phyloP scores from a whole-genome alignment of 2,888 invertebrate species.

The Trypoxylon attenuatum region DNA sequence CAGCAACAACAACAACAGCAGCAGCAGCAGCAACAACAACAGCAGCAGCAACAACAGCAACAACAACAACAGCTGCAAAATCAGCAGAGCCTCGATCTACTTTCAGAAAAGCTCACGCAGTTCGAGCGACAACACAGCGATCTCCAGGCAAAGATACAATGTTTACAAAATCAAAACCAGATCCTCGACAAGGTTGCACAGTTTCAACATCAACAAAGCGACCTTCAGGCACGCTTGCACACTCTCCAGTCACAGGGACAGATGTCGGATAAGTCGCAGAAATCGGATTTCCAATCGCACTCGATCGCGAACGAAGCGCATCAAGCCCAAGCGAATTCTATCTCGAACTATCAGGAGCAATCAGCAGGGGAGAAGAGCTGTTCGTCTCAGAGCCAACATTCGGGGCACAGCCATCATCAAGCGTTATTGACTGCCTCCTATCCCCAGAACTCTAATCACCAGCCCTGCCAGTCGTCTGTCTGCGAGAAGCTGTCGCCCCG shows the following conservation, averaged over 20 bases:
- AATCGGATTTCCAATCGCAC: constrained; percentile 55
- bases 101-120: constrained; percentile 70
- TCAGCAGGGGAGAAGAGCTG: constrained; percentile 47
- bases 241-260: constrained; percentile 64
- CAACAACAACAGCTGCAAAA: constrained; percentile 63
- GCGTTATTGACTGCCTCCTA: constrained; percentile 54
- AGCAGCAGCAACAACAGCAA: constrained; percentile 40
- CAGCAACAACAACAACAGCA: constrained; percentile 37
- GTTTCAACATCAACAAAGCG: constrained; percentile 68
- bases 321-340: constrained; percentile 52
- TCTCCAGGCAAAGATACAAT: constrained; percentile 69
- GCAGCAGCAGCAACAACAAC: constrained; percentile 35
- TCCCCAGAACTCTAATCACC: constrained; percentile 49
- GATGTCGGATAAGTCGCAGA: constrained; percentile 61
- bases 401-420: constrained; percentile 55
- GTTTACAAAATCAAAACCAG: constrained; percentile 71
- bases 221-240: constrained; percentile 67
- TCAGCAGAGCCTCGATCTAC: constrained; percentile 69
- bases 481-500: constrained; percentile 68
- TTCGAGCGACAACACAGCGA: constrained; percentile 71
- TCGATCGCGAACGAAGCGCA: constrained; percentile 44
- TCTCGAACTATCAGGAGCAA: constrained; percentile 58
- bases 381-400: constrained; percentile 51
- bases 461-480: constrained; percentile 58
- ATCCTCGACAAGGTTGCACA: constrained; percentile 71